These are phyloP conservation scores for Delichon dasypus DNA, from an alignment of 2,797 vertebrate species.

Conservation along the genomic window DNA sequence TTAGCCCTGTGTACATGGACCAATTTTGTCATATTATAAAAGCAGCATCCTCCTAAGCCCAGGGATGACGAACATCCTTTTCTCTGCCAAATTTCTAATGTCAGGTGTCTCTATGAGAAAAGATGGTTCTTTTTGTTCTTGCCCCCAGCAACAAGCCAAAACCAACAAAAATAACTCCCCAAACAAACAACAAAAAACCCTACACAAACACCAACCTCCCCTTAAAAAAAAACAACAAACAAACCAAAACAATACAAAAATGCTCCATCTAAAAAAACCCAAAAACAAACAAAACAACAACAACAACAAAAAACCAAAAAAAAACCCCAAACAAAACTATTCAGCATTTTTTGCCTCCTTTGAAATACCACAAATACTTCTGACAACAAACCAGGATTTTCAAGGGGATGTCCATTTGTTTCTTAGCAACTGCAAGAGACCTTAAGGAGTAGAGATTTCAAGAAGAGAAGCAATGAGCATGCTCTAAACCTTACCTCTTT, in stretches of 20 bases:
- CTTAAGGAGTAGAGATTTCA: not conserved
- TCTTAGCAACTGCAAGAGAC: slow-evolving; percentile 37
- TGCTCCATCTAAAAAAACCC: no score
- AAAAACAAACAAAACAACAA: not conserved
- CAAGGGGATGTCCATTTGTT: slow-evolving; percentile 19
- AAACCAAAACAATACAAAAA: not conserved
- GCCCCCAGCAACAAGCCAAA: not conserved
- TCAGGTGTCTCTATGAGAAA: not conserved
- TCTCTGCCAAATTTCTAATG: not conserved
- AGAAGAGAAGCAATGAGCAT: not conserved
- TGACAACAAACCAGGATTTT: slow-evolving; percentile 10
- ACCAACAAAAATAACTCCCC: not conserved
- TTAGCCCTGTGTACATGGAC: not conserved
- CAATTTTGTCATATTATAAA: not conserved
- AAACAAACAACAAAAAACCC: not conserved
- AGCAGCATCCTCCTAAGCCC: not conserved
- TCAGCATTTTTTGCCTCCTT: not conserved
- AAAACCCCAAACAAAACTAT: not conserved
- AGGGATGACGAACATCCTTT: not conserved
- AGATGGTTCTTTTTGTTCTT: not conserved
- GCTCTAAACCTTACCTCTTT: not conserved
- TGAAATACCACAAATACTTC: not conserved
- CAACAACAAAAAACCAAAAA: no score
- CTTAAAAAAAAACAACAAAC: not conserved
- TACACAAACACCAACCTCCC: no score